Evolutionary conservation across 2,888 invertebrate genomes (phyloP).

Genomic region (Andrena fulva): DNA sequence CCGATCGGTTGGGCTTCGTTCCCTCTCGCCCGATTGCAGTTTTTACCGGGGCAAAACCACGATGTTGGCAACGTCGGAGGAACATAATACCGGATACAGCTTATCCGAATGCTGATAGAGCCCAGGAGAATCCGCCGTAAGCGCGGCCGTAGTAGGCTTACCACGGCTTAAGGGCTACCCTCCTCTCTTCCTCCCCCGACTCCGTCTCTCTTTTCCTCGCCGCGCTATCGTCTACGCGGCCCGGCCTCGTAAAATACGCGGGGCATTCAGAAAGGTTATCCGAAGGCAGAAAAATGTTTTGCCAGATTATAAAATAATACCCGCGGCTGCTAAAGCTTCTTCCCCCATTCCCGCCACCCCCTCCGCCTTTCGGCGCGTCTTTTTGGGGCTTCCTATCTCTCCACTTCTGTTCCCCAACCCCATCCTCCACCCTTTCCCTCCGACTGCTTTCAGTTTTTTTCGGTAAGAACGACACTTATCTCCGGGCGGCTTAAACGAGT

Average conservation of each 20-base stretch:
- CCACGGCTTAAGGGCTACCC: conserved; percentile 73
- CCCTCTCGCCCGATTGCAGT: conserved; percentile 61
- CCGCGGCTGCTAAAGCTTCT: conserved; percentile 20
- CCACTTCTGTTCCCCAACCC: neutral
- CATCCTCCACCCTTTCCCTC: neutral
- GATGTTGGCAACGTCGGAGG: conserved; percentile 76
- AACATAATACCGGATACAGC: conserved; percentile 78
- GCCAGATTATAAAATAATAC: conserved; percentile 71
- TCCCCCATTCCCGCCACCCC: neutral
- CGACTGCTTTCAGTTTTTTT: conserved; percentile 12
- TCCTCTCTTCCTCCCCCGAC: conserved; percentile 22
- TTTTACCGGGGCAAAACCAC: conserved; percentile 71
- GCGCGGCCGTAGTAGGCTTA: conserved; percentile 78
- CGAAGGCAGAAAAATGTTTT: conserved; percentile 76
- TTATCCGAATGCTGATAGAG: conserved; percentile 81
- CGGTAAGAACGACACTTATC: conserved; percentile 12
- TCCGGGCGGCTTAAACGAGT: conserved; percentile 1
- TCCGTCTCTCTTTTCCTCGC: conserved; percentile 33
- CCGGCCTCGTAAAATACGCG: conserved; percentile 55
- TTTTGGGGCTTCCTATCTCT: neutral
- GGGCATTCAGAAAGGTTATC: conserved; percentile 63
- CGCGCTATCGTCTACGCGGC: conserved; percentile 42
- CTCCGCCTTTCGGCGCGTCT: neutral
- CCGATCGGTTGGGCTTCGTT: conserved; percentile 11
- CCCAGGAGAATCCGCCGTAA: conserved; percentile 76